phyloP scores from a whole-genome alignment of 2,888 invertebrate genomes.

The Latrodectus elegans region DNA sequence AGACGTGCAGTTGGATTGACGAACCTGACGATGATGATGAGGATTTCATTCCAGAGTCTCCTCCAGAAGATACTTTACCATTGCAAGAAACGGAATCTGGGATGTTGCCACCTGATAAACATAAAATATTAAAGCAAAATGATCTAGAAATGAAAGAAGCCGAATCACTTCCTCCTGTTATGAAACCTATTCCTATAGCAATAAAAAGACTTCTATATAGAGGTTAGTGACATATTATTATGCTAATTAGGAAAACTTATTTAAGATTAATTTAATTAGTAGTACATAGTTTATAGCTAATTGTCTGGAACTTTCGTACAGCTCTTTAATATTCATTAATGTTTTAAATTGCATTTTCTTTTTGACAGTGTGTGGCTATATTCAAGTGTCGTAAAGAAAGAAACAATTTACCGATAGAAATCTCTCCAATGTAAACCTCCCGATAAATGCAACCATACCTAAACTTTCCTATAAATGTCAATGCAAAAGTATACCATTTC shows the following conservation, averaged over 20 bases:
- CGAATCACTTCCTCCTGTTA: background rate
- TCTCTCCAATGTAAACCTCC: too few relatives aligned
- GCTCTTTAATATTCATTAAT: too few relatives aligned
- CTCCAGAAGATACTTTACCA: background rate
- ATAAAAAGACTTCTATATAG: constrained; percentile 14
- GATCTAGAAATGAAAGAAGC: background rate
- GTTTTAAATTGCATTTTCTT: too few relatives aligned
- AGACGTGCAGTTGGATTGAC: constrained; percentile 7
- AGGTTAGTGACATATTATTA: background rate
- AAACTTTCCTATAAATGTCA: too few relatives aligned
- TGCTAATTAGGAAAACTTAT: background rate
- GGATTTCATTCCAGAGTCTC: constrained; percentile 6
- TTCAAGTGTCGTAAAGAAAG: too few relatives aligned
- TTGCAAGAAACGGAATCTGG: background rate
- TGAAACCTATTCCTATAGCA: background rate
- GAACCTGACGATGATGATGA: constrained; percentile 26
- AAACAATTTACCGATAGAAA: too few relatives aligned
- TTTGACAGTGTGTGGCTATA: too few relatives aligned
- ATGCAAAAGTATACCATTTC: too few relatives aligned
- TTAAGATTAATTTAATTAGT: too few relatives aligned
- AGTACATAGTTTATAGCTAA: too few relatives aligned
- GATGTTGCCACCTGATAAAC: background rate
- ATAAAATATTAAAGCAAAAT: background rate
- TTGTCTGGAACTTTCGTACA: too few relatives aligned
- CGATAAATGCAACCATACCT: too few relatives aligned